These are phyloP conservation scores for Knipowitschia caucasica DNA, from an alignment of 2,797 vertebrate genomes.

Conservation along the genomic window DNA sequence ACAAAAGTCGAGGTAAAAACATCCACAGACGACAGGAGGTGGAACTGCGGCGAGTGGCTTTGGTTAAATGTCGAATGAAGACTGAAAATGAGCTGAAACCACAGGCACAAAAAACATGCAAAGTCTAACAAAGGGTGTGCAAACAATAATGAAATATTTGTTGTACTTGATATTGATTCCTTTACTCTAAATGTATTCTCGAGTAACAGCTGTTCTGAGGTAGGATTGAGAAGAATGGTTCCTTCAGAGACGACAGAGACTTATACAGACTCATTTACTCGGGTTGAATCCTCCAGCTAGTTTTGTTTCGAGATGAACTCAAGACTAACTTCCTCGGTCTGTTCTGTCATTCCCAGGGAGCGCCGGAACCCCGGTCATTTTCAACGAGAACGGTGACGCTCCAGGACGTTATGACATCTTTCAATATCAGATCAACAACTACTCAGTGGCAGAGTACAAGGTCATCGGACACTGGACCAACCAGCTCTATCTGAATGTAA, in stretches of 20 bases:
- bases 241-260: no score
- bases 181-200: no score
- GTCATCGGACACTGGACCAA: constrained; percentile 95
- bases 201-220: no score
- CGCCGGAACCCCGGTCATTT: constrained; percentile 89
- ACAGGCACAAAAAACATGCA: no score
- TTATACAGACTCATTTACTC: no score
- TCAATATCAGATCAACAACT: constrained; percentile 92
- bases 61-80: background rate
- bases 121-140: no score
- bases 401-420: constrained; percentile 97
- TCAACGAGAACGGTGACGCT: constrained; percentile 96
- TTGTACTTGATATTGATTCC: background rate
- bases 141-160: background rate
- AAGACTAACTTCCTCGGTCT: no score
- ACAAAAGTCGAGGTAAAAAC: background rate
- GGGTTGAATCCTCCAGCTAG: no score
- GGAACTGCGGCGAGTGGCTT: background rate
- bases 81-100: background rate
- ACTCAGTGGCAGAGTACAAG: constrained; percentile 85
- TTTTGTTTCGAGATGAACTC: background rate
- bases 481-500: constrained; percentile 88
- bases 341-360: constrained; percentile 87
- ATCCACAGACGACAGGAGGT: background rate
- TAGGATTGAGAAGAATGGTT: no score